A percentile compares a stretch with the other conserved stretches of the same genome.
These are phyloP conservation scores for Forbesichthys papilliferus DNA, from an alignment of 2,113 vertebrate genomes.

Conservation along the genomic window DNA sequence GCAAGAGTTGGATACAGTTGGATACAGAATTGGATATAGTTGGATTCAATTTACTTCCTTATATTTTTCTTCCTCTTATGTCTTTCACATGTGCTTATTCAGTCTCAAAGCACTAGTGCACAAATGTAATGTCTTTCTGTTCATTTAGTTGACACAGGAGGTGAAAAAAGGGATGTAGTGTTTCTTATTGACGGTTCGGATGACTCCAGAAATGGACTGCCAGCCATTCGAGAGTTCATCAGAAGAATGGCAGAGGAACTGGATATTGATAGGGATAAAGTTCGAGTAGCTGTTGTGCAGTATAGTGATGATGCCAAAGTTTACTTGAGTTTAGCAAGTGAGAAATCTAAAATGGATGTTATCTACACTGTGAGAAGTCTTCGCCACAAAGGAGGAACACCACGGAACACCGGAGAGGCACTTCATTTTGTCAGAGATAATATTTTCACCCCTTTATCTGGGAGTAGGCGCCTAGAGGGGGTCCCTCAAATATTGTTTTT, in stretches of 20 bases:
- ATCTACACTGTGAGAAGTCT: constrained; percentile 82
- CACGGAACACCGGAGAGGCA: constrained; percentile 84
- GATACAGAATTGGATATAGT: too few species aligned
- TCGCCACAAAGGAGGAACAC: constrained; percentile 82
- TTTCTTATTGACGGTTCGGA: constrained; percentile 89
- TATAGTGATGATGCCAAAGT: constrained; percentile 66
- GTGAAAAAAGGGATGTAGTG: constrained; percentile 73
- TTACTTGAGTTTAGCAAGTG: constrained; percentile 68
- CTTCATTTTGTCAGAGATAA: constrained; percentile 78
- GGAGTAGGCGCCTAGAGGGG: constrained; percentile 83
- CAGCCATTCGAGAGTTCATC: constrained; percentile 73
- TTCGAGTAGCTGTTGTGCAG: constrained; percentile 69
- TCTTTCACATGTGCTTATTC: not conserved
- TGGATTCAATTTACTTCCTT: constrained; percentile 18
- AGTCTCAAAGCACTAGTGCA: constrained; percentile 25
- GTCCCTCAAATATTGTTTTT: constrained; percentile 87
- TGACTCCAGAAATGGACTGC: constrained; percentile 79
- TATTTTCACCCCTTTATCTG: constrained; percentile 81
- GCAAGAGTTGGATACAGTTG: constrained; percentile 8
- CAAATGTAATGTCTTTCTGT: constrained; percentile 56
- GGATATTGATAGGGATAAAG: constrained; percentile 59
- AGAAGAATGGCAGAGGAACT: constrained; percentile 68
- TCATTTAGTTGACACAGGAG: constrained; percentile 54
- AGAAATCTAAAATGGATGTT: constrained; percentile 80
- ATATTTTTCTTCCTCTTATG: not conserved